Percentiles rank a stretch among this genome's conserved stretches.
Evolutionary conservation across 2,888 invertebrate genomes (phyloP).

Genomic region (Pherbina coryleti): DNA sequence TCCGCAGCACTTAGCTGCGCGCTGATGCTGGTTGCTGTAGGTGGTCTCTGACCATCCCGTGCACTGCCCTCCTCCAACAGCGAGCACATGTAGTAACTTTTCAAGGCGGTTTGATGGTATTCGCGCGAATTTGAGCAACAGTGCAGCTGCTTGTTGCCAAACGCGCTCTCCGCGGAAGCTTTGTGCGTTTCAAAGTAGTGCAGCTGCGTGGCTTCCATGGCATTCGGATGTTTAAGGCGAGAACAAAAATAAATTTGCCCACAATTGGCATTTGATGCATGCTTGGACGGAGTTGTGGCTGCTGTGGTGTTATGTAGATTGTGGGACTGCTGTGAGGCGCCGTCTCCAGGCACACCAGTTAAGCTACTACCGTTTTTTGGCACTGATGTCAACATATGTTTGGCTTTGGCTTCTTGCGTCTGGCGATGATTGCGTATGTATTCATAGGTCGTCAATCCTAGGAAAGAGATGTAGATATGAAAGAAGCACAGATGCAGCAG

Average conservation of each 20-base stretch:
- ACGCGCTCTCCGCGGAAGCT: background rate
- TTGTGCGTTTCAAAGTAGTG: conserved; percentile 48
- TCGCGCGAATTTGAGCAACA: conserved; percentile 70
- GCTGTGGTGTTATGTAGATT: conserved; percentile 35
- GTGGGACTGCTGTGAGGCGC: background rate
- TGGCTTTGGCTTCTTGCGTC: conserved; percentile 61
- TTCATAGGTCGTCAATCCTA: conserved; percentile 91
- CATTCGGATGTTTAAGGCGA: conserved; percentile 67
- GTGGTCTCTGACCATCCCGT: conserved; percentile 39
- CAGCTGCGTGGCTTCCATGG: conserved; percentile 46
- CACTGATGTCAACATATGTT: conserved; percentile 50
- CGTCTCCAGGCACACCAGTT: background rate
- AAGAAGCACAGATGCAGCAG: conserved; percentile 88
- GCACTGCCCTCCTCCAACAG: conserved; percentile 71
- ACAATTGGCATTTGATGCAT: conserved; percentile 46
- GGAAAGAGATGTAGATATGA: conserved; percentile 86
- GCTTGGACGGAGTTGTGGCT: conserved; percentile 61
- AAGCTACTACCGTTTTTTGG: background rate
- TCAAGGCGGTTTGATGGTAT: conserved; percentile 64
- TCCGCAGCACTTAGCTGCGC: conserved; percentile 37
- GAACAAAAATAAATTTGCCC: conserved; percentile 69
- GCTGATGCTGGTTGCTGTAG: conserved; percentile 26
- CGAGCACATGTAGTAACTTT: conserved; percentile 71
- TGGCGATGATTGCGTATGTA: conserved; percentile 77
- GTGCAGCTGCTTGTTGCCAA: conserved; percentile 60